A percentile compares a stretch with the other conserved stretches of the same genome.
Evolutionary conservation across 2,888 invertebrate species (phyloP).

Genomic region (Drosophila formosana): DNA sequence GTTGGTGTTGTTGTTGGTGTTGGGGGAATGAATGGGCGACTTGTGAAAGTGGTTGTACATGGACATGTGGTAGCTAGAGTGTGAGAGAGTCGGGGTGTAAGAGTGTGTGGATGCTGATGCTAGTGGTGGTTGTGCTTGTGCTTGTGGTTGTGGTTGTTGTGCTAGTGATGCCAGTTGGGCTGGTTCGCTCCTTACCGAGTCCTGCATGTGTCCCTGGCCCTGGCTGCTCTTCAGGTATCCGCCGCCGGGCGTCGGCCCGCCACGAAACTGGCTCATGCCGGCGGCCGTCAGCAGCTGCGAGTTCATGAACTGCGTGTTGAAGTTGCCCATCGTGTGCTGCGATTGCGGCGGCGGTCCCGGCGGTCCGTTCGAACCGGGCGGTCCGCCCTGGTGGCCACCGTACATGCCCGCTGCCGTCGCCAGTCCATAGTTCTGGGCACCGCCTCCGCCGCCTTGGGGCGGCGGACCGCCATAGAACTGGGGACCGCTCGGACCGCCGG

Average conservation of each 20-base stretch:
- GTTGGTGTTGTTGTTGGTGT: conserved; percentile 23
- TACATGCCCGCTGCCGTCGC: conserved; percentile 83
- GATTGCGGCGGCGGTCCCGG: conserved; percentile 81
- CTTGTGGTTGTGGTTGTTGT: conserved; percentile 29
- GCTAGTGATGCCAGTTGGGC: not conserved
- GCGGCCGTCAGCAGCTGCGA: conserved; percentile 88
- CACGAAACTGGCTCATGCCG: conserved; percentile 85
- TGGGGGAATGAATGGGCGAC: conserved; percentile 30
- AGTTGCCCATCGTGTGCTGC: conserved; percentile 85
- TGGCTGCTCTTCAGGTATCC: conserved; percentile 84
- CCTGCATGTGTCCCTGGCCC: conserved; percentile 85
- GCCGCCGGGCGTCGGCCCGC: conserved; percentile 82
- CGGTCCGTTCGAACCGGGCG: conserved; percentile 81
- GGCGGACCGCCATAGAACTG: conserved; percentile 83
- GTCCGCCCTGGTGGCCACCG: conserved; percentile 84
- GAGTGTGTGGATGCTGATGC: conserved; percentile 5
- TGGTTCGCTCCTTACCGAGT: conserved; percentile 82
- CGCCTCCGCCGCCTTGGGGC: conserved; percentile 81
- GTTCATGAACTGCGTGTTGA: conserved; percentile 87
- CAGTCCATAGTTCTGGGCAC: conserved; percentile 84
- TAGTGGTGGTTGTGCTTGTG: conserved; percentile 4
- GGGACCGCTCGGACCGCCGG: conserved; percentile 83
- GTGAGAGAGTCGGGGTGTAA: conserved; percentile 19
- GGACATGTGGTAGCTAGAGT: conserved; percentile 32
- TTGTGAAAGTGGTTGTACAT: conserved; percentile 40